Evolutionary conservation across 2,113 vertebrate genomes (phyloP).

Genomic region (Tylochromis polylepis): DNA sequence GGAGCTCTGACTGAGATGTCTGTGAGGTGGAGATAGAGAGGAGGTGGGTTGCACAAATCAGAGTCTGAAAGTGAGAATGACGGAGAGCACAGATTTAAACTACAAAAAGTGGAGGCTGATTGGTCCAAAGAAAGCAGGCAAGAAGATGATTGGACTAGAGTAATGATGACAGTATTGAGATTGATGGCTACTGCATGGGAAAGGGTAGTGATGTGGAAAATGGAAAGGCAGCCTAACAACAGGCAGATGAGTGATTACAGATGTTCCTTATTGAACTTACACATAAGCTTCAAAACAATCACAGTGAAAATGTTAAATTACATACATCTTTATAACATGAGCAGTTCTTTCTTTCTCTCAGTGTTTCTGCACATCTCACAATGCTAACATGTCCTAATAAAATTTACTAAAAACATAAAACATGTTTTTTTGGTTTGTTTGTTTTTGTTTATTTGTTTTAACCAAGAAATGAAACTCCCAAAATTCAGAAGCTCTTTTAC

Average conservation of each 20-base stretch:
- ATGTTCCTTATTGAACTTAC: rapidly evolving
- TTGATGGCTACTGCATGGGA: rapidly evolving
- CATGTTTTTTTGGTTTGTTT: no score
- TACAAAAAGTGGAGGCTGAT: rapidly evolving
- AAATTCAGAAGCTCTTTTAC: no score
- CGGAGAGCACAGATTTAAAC: neutral
- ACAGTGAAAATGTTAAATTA: rapidly evolving
- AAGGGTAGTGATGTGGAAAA: neutral
- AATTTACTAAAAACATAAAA: neutral
- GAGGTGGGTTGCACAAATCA: neutral
- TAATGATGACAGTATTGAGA: neutral
- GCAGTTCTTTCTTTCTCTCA: rapidly evolving
- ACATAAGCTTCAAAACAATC: neutral
- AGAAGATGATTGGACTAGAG: rapidly evolving
- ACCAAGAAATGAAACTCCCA: no score
- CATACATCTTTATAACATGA: rapidly evolving
- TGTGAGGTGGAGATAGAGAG: rapidly evolving
- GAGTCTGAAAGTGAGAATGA: rapidly evolving
- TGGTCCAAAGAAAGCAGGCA: rapidly evolving
- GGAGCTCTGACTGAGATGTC: rapidly evolving
- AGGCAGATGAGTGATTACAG: rapidly evolving
- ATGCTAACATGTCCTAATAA: neutral
- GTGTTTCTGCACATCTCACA: neutral
- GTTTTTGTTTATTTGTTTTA: neutral
- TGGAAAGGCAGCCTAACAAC: neutral